Evolutionary conservation across 2,888 invertebrate species (phyloP).

Genomic region (Fragum fragum): DNA sequence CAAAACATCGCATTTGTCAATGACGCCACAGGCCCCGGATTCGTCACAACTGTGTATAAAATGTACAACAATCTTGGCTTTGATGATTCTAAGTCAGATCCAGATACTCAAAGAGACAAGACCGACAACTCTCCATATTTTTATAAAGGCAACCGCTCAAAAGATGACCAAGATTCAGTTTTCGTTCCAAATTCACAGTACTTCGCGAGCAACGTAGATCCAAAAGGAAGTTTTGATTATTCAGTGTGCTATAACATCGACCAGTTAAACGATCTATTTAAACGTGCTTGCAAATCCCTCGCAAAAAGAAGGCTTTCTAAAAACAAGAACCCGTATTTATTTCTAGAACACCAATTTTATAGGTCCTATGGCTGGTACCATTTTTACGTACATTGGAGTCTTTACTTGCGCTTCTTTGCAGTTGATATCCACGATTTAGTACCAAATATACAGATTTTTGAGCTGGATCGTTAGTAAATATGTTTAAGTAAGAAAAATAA

Average conservation of each 20-base stretch:
- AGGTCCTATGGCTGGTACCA: conserved; percentile 30
- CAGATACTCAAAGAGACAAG: not conserved
- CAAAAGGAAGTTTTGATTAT: conserved; percentile 12
- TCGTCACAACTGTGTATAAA: conserved; percentile 61
- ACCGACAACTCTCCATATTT: conserved; percentile 46
- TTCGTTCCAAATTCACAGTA: conserved; percentile 52
- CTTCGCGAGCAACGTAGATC: conserved; percentile 32
- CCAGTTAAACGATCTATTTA: conserved; percentile 4
- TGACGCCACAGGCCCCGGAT: conserved; percentile 77
- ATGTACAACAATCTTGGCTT: conserved; percentile 36
- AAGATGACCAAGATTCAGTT: conserved; percentile 35
- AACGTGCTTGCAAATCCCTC: conserved; percentile 25
- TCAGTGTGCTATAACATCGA: conserved; percentile 7
- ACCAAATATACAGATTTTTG: conserved; percentile 25
- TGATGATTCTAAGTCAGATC: not conserved
- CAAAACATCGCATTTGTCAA: conserved; percentile 69
- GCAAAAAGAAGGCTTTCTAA: conserved; percentile 5
- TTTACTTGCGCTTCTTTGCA: conserved; percentile 27
- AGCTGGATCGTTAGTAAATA: not conserved
- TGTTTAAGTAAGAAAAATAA: too few relatives aligned
- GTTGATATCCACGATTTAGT: conserved; percentile 26
- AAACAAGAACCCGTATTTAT: conserved; percentile 11
- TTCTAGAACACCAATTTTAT: conserved; percentile 36
- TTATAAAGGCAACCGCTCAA: conserved; percentile 40
- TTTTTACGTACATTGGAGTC: conserved; percentile 27